phyloP scores from a whole-genome alignment of 1,140 invertebrate species.

The Heterodera schachtii region DNA sequence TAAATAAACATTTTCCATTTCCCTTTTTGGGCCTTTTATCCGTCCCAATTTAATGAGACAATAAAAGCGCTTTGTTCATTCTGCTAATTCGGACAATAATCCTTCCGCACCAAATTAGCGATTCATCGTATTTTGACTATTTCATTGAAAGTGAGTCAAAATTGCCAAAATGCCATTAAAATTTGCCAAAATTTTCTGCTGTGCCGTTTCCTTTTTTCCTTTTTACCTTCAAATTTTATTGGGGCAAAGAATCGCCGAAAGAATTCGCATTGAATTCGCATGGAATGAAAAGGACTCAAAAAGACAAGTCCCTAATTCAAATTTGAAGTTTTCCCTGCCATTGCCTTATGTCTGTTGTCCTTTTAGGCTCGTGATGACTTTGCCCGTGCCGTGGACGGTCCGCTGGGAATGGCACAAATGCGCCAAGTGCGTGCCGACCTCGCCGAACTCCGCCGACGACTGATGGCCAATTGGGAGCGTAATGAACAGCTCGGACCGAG shows the following conservation, averaged over 20 bases:
- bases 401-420: constrained; percentile 26
- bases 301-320: not conserved
- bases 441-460: constrained; percentile 3
- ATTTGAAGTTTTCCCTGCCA: not conserved
- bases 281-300: not conserved
- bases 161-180: not conserved
- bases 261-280: not conserved
- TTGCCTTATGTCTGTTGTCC: not conserved
- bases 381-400: constrained; percentile 7
- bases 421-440: constrained; percentile 14
- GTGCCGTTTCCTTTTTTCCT: not conserved
- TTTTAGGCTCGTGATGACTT: constrained; percentile 6
- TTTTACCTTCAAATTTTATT: not conserved
- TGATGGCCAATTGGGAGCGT: constrained; percentile 25
- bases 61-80: too few relatives aligned
- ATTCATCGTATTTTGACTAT: too few relatives aligned
- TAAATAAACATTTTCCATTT: not conserved
- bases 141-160: not conserved
- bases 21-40: not conserved
- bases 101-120: too few relatives aligned
- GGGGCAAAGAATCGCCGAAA: not conserved
- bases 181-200: not conserved
- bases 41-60: not conserved
- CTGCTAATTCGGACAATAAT: too few relatives aligned
- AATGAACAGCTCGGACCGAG: constrained; percentile 4